Base-by-base conservation (phyloP, 2,797 vertebrate genomes). In the Loriculus beryllinus region DNA sequence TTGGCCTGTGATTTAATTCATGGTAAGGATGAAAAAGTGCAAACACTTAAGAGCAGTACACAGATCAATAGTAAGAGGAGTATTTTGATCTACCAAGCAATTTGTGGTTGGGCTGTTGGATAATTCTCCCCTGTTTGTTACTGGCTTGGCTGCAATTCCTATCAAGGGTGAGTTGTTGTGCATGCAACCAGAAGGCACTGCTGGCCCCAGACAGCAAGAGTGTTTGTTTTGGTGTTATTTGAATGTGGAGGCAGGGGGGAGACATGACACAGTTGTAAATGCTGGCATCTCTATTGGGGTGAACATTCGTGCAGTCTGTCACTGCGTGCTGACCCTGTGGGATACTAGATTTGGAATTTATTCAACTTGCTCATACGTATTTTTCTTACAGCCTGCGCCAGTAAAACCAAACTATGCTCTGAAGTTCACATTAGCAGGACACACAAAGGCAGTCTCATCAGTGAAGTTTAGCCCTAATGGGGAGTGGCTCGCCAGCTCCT, bases 391-490 rank as follows among this genome's bases (percentile, higher is more conserved):
- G 99, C 99, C 99, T 12, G 98, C 99, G 0, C 99, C 99, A 4
- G 98, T 98, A 52, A 99, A 99, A 87, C 99, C 99, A 28, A 99
- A 99, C 97, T 99, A 99, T 85, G 99, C 99, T 51, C 97, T 99
- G 39, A 99, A 99, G 68, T 99, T 99, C 97, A 99, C 99, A 0
- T 93, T 99, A 96, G 99, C 99, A 0, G 99, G 99, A 86, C 99
- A 99, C 97, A 99, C 99, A 1, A 99, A 99, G 96, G 99, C 99
- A 0, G 99, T 99, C 69, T 99, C 99, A 26, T 99, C 99, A 0
- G 99, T 99, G 90, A 99, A 99, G 74, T 99, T 99, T 97, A 99
- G 99, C 85, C 99, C 99, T 1, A 99, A 99, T 2, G 99, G 99
- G 82, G 99, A 99, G 94, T 99, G 99, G 99, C 98, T 99, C 21